These are phyloP conservation scores for Eubucco bourcierii DNA, from an alignment of 2,113 vertebrate species.

Conservation along the genomic window DNA sequence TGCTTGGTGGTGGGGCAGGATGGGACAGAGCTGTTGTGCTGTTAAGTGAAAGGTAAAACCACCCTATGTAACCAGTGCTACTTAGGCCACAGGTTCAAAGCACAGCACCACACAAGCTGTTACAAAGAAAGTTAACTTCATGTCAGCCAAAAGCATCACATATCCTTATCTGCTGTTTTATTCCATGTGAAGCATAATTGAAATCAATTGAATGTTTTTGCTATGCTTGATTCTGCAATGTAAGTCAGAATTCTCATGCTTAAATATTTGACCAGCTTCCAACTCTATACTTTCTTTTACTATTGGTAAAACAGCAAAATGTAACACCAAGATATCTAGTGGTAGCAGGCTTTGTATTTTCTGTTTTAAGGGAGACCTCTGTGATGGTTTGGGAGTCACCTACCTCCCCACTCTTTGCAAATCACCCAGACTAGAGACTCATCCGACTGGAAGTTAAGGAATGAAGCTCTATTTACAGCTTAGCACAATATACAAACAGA, in stretches of 20 bases:
- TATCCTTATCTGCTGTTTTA: not conserved
- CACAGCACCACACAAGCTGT: fast-evolving
- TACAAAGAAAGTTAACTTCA: not conserved
- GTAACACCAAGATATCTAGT: not conserved
- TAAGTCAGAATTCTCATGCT: not conserved
- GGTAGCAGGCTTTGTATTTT: not conserved
- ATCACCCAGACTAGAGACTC: too few species aligned
- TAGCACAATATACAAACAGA: too few species aligned
- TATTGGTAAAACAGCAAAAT: not conserved
- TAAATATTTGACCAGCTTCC: not conserved
- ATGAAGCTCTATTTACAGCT: too few species aligned
- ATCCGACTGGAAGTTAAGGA: too few species aligned
- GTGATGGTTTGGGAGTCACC: too few species aligned
- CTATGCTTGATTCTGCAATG: not conserved
- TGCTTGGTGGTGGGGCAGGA: too few species aligned
- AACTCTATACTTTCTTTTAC: not conserved
- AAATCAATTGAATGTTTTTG: not conserved
- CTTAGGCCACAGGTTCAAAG: not conserved
- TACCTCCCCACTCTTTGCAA: too few species aligned
- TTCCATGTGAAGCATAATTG: not conserved
- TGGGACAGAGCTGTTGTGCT: fast-evolving
- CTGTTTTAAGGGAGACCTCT: not conserved
- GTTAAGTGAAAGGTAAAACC: not conserved
- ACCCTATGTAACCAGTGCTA: fast-evolving
- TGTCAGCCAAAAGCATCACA: not conserved